Evolutionary conservation across 2,113 vertebrate species (phyloP), one percentile per base, ranked within the genome.

Genomic region (Vulpes vulpes): DNA sequence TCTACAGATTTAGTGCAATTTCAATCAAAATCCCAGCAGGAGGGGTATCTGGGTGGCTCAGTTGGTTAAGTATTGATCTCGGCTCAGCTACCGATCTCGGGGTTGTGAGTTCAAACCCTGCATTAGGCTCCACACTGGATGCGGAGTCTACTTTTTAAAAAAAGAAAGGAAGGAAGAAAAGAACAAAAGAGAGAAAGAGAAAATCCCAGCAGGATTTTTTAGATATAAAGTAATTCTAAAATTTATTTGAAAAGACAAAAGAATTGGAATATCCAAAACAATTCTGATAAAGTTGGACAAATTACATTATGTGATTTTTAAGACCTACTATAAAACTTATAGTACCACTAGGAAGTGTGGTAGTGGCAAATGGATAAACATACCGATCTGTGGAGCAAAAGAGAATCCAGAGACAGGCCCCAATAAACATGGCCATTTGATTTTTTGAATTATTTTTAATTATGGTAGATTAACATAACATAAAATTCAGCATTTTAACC

Each of bases 221-320:
- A 43, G 43, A 43, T 43, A 43, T 43, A 43, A 43, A 43, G 43
- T 8, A 43, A 43, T 43, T 43, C 43, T 43, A 67, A 67, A 84
- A n/a, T 87, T 86, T 64, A 81, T 88, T 38, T 88, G n/a, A 81
- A 92, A 86, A 87, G 57, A 30, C 51, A 74, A 73, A 92, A 57
- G 67, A 84, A 92, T 14, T 59, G 6, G 27, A 92, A 82, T 4
- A 59, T 1, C 10, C 19, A 89, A 53, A 74, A 74, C 15, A 74
- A 55, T 89, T 64, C 3, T 38, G 4, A 65, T 78, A 85, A 91
- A 80, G 25, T 16, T 74, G 74, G 49, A 81, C 74, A 92, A 57
- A 92, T 80, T 35, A 84, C 43, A 95, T 38, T 53, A 43, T 49
- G 15, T 73, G 43, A 87, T 71, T 91, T 95, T 95, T 73, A 64